Evolutionary conservation across 2,888 invertebrate genomes (phyloP), one percentile per base, ranked within the genome.

Genomic region (Helobdella robusta): DNA sequence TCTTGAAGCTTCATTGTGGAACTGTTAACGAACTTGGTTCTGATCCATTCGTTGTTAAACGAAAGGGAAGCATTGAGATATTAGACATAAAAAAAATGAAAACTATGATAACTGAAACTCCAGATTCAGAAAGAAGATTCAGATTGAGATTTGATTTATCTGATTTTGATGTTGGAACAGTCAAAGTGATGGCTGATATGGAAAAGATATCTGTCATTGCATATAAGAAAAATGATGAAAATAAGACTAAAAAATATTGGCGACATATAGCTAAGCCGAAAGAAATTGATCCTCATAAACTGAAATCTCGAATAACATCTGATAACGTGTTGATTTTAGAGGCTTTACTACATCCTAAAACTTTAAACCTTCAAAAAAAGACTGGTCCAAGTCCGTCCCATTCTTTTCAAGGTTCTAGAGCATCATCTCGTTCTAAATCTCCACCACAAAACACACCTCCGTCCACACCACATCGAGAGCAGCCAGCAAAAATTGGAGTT

Each of bases 291-390:
- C 34, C 44, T 18, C 64, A 58, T 25, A 69, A 70, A 40, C 52
- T 72, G 11, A 68, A 66, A 30, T 68, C 68, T 2, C 67, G 66
- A 35, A 50, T 72, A 25, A 70, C 71, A 2, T 64, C 65, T 4
- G 72, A 72, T 61, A 65, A 68, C n/a, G 64, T 71, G 11, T 58
- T 72, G 11, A 65, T 71, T 23, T 61, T 71, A 1, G 72, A 72
- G 34, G 70, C 71, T 1, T 65, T 68, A 0, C 54, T 70, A 20
- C 69, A 68, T 15, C 71, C 70, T 1, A 63, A 67, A 36, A 54
- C 66, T 25, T 59, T 70, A 20, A 66, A 65, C 44, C 46, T 69
- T 44, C 65, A 66, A n/a, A 70, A 70, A 59, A 65, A 68, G 23
- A 56, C 66, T 35, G 66, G 61, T 1, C 66, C 64, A 36, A 69